Base-by-base conservation (phyloP, 2,888 invertebrate genomes). In the Nemurella pictetii region DNA sequence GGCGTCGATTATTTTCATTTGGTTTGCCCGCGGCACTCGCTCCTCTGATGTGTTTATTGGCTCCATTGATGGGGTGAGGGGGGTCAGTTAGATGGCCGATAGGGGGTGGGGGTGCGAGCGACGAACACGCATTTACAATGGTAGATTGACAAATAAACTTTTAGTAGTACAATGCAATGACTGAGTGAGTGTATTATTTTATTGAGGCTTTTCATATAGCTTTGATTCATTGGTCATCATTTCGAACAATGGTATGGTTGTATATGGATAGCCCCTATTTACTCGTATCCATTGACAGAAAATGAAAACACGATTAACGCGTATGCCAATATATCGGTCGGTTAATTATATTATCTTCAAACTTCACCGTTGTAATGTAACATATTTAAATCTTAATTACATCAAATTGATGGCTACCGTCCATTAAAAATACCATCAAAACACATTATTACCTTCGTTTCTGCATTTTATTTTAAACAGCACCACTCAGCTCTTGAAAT, bases 41-140 rank as follows among this genome's bases (percentile, higher is more conserved):
- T 78, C 78, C 28, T 28, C 12, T 78, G 78, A 78, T 78, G 78
- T 78, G 78, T 78, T 78, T 78, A 78, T 78, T 78, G 78, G 78
- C 30, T 55, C 55, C 55, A 55, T 55, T 55, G 15, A 55, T 55
- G 55, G 55, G 55, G 20, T 55, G 55, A 55, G 55, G 55, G 55
- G n/a, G 12, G 55, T 12, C 55, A 55, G 55, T 55, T 55, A 55
- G 55, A 55, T 55, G 55, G 55, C 32, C 9, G 20, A 29, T 29
- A n/a, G 78, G n/a, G 28, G 28, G 77, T 2, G 77, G 77, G 25
- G 5, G 77, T 5, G 30, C 5, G n/a, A n/a, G 30, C 0, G 78
- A 29, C 15, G 15, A 12, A 78, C 26, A 30, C 30, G 78, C 78
- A 78, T 78, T 27, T 28, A 29, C 75, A 75, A 75, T 75, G 28